phyloP scores from a whole-genome alignment of 1,140 invertebrate species.

The Meloidogyne hapla region DNA sequence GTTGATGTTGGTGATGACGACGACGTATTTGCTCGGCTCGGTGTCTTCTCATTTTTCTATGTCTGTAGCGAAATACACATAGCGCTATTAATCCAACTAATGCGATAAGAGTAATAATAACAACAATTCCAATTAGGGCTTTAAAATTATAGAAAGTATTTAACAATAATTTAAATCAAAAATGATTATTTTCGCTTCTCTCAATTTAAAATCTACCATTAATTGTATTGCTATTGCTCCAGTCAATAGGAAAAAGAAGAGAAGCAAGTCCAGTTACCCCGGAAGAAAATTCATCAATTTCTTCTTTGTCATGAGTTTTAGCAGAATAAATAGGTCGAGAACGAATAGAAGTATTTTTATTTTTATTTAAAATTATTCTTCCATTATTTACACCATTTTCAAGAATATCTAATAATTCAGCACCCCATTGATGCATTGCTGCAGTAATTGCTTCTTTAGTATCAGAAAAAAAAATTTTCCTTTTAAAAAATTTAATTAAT shows the following conservation, averaged over 20 bases:
- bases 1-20: conserved; percentile 13
- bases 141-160: background rate
- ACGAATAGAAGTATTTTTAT: background rate
- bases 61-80: conserved; percentile 43
- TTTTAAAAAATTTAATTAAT: conserved; percentile 24
- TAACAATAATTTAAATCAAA: no score
- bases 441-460: conserved; percentile 44
- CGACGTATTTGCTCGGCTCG: conserved; percentile 26
- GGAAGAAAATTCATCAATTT: conserved; percentile 5
- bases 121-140: conserved; percentile 39
- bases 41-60: conserved; percentile 26
- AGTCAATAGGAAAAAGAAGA: conserved; percentile 42
- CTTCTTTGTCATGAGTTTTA: background rate
- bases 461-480: conserved; percentile 51
- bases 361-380: background rate
- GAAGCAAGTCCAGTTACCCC: conserved; percentile 1
- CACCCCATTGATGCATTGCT: conserved; percentile 37
- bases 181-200: no score
- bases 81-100: conserved; percentile 45
- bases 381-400: background rate
- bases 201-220: conserved; percentile 1
- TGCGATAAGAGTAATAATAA: conserved; percentile 40
- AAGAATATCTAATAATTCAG: conserved; percentile 21
- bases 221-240: conserved; percentile 30
- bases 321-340: background rate